Evolutionary conservation across 2,797 vertebrate species (phyloP).

Genomic region (Chaenodraco wilsoni): DNA sequence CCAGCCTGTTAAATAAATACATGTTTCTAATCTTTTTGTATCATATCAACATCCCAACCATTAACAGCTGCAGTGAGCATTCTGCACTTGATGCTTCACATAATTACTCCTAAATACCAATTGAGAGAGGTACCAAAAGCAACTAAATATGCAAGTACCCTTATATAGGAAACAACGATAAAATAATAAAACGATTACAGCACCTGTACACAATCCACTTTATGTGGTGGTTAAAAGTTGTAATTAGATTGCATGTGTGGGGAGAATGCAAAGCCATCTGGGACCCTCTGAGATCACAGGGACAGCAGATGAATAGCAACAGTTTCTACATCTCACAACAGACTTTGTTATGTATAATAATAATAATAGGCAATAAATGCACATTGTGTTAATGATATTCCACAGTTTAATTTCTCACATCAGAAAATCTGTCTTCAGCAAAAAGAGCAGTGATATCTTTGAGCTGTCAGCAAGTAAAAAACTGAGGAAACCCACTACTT

Average conservation of each 20-base stretch:
- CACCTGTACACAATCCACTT: slow-evolving; percentile 39
- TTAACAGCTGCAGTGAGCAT: neutral
- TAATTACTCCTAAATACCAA: slow-evolving; percentile 23
- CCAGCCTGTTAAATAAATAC: slow-evolving; percentile 11
- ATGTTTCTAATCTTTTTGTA: neutral
- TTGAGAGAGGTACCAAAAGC: neutral
- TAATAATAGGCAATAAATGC: slow-evolving; percentile 64
- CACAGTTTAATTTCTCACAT: slow-evolving; percentile 47
- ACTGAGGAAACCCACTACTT: slow-evolving; percentile 26
- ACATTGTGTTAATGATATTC: slow-evolving; percentile 53
- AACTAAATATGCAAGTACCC: slow-evolving; percentile 4
- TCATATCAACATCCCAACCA: neutral
- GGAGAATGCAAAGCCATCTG: slow-evolving; percentile 69
- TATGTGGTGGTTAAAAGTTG: slow-evolving; percentile 54
- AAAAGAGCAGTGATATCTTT: slow-evolving; percentile 42
- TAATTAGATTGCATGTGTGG: slow-evolving; percentile 64
- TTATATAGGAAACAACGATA: slow-evolving; percentile 20
- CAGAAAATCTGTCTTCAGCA: slow-evolving; percentile 45
- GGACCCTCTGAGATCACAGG: slow-evolving; percentile 72
- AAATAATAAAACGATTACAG: slow-evolving; percentile 23
- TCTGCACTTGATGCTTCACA: slow-evolving; percentile 2
- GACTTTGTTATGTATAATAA: slow-evolving; percentile 70
- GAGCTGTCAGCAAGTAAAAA: slow-evolving; percentile 21
- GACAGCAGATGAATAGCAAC: slow-evolving; percentile 72
- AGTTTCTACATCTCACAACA: slow-evolving; percentile 67